phyloP scores from a whole-genome alignment of 2,888 invertebrate genomes.

The Encarsia formosa region DNA sequence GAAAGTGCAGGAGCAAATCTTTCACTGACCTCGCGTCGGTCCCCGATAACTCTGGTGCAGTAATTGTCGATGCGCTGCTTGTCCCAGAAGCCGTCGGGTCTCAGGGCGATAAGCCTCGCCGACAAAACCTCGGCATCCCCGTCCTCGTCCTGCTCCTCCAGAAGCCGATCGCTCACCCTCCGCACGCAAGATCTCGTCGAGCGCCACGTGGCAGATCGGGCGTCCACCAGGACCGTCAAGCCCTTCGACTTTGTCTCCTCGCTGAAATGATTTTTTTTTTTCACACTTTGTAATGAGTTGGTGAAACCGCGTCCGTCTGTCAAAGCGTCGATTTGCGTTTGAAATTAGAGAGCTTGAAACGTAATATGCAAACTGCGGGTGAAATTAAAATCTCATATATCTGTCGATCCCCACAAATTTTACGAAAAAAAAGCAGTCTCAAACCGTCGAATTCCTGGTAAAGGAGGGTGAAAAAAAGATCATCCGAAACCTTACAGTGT shows the following conservation, averaged over 20 bases:
- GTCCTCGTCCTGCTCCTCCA: slow-evolving; percentile 41
- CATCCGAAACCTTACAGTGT: no score
- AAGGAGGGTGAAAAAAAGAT: no score
- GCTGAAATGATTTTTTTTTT: no score
- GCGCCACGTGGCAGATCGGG: slow-evolving; percentile 62
- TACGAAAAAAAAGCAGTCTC: no score
- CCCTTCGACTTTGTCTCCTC: slow-evolving; percentile 55
- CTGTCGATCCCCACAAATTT: no score
- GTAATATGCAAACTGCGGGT: no score
- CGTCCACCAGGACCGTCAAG: slow-evolving; percentile 62
- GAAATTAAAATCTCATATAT: no score
- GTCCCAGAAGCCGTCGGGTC: slow-evolving; percentile 73
- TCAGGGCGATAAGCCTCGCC: slow-evolving; percentile 59
- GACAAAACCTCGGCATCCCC: neutral
- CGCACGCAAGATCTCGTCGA: slow-evolving; percentile 61
- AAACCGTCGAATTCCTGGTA: no score
- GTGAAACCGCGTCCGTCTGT: no score
- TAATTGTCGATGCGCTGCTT: slow-evolving; percentile 64
- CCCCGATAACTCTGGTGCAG: slow-evolving; percentile 60
- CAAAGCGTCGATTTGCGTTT: no score
- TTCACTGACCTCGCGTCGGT: slow-evolving; percentile 57
- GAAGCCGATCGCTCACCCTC: slow-evolving; percentile 55
- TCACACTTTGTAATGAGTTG: no score
- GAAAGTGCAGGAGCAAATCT: slow-evolving; percentile 16
- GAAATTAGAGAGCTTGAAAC: no score